Evolutionary conservation across 2,113 vertebrate genomes (phyloP).

Genomic region (Telmatochromis sp.): DNA sequence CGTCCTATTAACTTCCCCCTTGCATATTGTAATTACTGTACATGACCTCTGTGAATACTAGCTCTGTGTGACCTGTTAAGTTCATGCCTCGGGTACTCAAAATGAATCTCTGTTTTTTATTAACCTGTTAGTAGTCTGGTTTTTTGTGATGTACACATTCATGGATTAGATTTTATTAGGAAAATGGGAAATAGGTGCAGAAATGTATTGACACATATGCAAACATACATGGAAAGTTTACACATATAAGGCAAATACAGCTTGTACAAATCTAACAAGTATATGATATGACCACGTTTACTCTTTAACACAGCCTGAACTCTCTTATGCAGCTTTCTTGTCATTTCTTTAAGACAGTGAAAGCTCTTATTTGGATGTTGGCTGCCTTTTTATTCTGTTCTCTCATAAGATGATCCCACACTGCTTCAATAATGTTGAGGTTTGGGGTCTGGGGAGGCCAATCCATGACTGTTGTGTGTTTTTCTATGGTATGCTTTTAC

Average conservation of each 20-base stretch:
- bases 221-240: background rate
- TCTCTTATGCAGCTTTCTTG: background rate
- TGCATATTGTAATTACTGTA: conserved; percentile 45
- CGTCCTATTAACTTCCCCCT: conserved; percentile 10
- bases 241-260: background rate
- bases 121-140: background rate
- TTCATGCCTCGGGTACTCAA: background rate
- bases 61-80: background rate
- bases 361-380: background rate
- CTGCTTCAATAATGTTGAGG: background rate
- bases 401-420: background rate
- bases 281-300: background rate
- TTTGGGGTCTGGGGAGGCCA: background rate
- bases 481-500: background rate
- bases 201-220: background rate
- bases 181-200: background rate
- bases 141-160: background rate
- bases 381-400: background rate
- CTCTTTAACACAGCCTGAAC: background rate
- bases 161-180: background rate
- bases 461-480: background rate
- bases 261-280: background rate
- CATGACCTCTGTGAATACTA: background rate
- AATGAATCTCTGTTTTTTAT: background rate
- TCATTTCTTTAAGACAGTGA: background rate